Evolutionary conservation across 2,888 invertebrate genomes (phyloP).

Genomic region (Apamea epomidion): DNA sequence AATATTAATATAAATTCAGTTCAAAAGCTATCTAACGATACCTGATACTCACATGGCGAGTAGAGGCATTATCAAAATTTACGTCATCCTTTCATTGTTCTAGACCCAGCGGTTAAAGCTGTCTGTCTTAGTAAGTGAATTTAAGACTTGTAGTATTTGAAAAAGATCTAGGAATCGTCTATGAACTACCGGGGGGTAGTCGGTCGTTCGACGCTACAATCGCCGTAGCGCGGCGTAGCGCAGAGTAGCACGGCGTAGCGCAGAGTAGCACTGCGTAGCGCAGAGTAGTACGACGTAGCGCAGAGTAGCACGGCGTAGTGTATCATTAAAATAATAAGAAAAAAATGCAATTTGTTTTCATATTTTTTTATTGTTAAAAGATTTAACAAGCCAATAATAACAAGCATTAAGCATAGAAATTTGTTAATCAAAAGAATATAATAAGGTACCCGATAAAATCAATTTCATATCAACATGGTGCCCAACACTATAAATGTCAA

Average conservation of each 20-base stretch:
- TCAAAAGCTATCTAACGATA: neutral
- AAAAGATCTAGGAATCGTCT: neutral
- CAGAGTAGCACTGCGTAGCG: too few species aligned
- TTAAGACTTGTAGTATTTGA: neutral
- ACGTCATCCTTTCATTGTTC: neutral
- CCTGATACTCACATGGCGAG: neutral
- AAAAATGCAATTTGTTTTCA: neutral
- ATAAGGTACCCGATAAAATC: constrained; percentile 12
- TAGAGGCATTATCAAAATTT: neutral
- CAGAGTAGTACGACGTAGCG: neutral
- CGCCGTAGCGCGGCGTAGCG: neutral
- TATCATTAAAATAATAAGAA: neutral
- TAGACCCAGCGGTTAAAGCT: neutral
- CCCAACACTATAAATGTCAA: constrained; percentile 10
- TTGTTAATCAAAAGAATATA: neutral
- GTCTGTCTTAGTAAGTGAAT: neutral
- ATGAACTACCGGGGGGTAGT: neutral
- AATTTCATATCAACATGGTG: constrained; percentile 7
- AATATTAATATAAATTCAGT: neutral
- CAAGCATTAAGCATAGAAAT: neutral
- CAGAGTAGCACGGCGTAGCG: neutral
- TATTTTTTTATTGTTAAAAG: neutral
- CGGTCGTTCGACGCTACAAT: neutral
- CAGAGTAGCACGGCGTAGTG: neutral
- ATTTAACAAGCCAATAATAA: neutral